phyloP scores from a whole-genome alignment of 1,140 invertebrate species.

The Danaus plexippus region DNA sequence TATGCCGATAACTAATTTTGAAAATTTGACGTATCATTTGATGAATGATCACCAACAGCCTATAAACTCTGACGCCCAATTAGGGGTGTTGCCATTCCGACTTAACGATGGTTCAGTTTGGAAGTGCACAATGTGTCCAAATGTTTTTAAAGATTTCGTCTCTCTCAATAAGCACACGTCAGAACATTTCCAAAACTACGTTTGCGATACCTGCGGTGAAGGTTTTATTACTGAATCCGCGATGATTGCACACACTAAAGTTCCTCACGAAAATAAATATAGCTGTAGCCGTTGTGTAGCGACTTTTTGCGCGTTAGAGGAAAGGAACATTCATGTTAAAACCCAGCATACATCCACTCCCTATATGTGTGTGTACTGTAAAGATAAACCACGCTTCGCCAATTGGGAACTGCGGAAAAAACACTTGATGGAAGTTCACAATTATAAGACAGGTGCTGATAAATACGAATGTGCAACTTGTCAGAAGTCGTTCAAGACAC shows the following conservation, averaged over 20 bases:
- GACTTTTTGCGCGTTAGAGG: slow-evolving; percentile 51
- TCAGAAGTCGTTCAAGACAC: slow-evolving; percentile 56
- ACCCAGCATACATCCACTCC: slow-evolving; percentile 56
- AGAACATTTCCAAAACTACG: slow-evolving; percentile 60
- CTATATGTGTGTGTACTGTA: slow-evolving; percentile 56
- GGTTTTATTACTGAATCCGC: slow-evolving; percentile 61
- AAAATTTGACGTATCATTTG: slow-evolving; percentile 47
- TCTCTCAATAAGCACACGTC: slow-evolving; percentile 54
- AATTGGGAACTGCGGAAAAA: slow-evolving; percentile 58
- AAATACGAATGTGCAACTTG: slow-evolving; percentile 56
- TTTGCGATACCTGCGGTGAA: slow-evolving; percentile 60
- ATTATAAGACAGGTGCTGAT: slow-evolving; percentile 51
- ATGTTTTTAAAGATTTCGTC: slow-evolving; percentile 57
- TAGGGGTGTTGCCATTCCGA: slow-evolving; percentile 52
- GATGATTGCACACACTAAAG: slow-evolving; percentile 59
- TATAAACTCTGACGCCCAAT: slow-evolving; percentile 46
- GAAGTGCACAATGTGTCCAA: slow-evolving; percentile 58
- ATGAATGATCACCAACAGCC: slow-evolving; percentile 55
- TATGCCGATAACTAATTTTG: slow-evolving; percentile 45
- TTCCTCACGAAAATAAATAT: slow-evolving; percentile 62
- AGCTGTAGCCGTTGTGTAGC: slow-evolving; percentile 54
- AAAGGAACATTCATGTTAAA: slow-evolving; percentile 58
- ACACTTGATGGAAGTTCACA: slow-evolving; percentile 57
- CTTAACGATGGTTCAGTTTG: slow-evolving; percentile 53
- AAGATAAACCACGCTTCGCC: slow-evolving; percentile 56